Percentiles rank a stretch among this genome's conserved stretches.
Conservation (phyloP, 2,797 vertebrate genomes). For the Esox lucius region DNA sequence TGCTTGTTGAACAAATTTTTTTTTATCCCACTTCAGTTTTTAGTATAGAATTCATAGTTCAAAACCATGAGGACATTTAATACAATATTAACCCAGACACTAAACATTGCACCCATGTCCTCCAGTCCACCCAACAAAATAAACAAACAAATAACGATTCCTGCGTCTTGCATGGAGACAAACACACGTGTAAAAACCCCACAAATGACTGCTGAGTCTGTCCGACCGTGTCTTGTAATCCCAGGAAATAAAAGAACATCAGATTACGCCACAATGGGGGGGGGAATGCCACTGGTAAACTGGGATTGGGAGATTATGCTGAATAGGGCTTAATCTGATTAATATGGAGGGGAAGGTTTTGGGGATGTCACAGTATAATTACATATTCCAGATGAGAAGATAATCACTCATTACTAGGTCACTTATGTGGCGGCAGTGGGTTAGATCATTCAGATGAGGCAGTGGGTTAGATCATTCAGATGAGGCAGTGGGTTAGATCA, state of each 20-base stretch:
- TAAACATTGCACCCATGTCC: neutral
- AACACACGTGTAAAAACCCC: conserved; percentile 50
- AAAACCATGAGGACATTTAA: neutral
- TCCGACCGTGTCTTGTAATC: conserved; percentile 63
- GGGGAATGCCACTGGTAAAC: conserved; percentile 57
- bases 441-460: conserved; percentile 16
- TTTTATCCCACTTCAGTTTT: too few species aligned
- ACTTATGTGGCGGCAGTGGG: conserved; percentile 53
- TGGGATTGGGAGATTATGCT: conserved; percentile 70
- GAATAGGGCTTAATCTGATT: conserved; percentile 69
- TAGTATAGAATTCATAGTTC: neutral
- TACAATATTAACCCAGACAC: neutral
- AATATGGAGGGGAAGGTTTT: conserved; percentile 63
- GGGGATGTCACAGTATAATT: conserved; percentile 67
- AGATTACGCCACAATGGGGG: conserved; percentile 64
- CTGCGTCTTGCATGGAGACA: conserved; percentile 8
- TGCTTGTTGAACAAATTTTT: too few species aligned
- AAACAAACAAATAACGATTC: conserved; percentile 21
- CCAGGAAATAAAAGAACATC: conserved; percentile 70
- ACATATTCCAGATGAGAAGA: conserved; percentile 59
- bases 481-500: too few species aligned
- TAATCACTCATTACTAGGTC: conserved; percentile 63
- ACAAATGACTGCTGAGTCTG: conserved; percentile 46
- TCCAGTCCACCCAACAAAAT: neutral
- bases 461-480: too few species aligned